phyloP scores from a whole-genome alignment of 1,140 invertebrate species.

The Doryteuthis pealeii region DNA sequence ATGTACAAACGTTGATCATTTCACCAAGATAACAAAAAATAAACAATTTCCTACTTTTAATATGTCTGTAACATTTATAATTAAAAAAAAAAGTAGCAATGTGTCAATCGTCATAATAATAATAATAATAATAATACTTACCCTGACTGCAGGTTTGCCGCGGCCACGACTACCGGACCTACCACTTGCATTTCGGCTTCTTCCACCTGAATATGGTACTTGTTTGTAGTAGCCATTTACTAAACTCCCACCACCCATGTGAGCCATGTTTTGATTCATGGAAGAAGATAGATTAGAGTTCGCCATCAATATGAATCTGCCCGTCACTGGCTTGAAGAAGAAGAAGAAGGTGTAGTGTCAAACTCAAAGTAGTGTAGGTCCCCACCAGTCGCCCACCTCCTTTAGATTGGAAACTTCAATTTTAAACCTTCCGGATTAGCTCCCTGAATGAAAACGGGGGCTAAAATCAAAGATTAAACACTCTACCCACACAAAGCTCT shows the following conservation, averaged over 20 bases:
- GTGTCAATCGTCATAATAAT: too few relatives aligned
- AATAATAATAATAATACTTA: background rate
- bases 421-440: background rate
- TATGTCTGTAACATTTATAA: too few relatives aligned
- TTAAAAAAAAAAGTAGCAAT: too few relatives aligned
- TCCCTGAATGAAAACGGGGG: background rate
- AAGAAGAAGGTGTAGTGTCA: too few relatives aligned
- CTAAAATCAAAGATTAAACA: background rate
- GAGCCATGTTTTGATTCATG: background rate
- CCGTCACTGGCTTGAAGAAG: background rate
- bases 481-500: constrained; percentile 7
- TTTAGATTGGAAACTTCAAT: background rate
- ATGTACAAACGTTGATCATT: too few relatives aligned
- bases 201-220: background rate
- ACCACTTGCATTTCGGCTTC: background rate
- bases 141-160: constrained; percentile 1
- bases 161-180: background rate
- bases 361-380: too few relatives aligned
- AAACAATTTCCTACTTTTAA: too few relatives aligned
- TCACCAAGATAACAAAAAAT: too few relatives aligned
- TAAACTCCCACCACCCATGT: background rate
- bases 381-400: constrained; percentile 5
- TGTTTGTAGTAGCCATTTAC: constrained; percentile 9
- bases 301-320: background rate
- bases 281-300: background rate